phyloP scores from a whole-genome alignment of 2,797 vertebrate species.

The Helostoma temminkii region DNA sequence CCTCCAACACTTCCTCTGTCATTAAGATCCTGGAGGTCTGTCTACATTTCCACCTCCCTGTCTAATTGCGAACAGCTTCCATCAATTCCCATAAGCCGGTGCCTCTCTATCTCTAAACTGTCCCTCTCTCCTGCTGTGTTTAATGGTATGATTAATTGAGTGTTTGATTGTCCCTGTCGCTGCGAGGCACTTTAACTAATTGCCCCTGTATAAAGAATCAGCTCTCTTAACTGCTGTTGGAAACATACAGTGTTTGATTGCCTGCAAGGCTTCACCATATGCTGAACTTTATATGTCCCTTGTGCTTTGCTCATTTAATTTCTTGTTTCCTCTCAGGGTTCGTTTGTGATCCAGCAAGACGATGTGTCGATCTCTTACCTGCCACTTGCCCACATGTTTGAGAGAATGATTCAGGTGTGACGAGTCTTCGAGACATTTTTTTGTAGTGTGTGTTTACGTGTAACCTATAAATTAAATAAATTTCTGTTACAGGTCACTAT shows the following conservation, averaged over 20 bases:
- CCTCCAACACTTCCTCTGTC: constrained; percentile 88
- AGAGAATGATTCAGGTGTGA: constrained; percentile 87
- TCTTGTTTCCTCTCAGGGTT: constrained; percentile 76
- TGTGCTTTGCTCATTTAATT: constrained; percentile 56
- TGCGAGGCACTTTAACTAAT: constrained; percentile 77
- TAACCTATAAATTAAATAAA: constrained; percentile 7
- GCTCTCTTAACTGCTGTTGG: constrained; percentile 58
- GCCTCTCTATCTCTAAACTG: constrained; percentile 58
- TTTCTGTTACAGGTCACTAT: constrained; percentile 78
- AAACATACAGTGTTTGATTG: constrained; percentile 66
- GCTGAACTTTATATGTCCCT: constrained; percentile 61
- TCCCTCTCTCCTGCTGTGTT: constrained; percentile 74
- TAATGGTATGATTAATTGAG: constrained; percentile 81
- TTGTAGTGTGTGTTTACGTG: background rate
- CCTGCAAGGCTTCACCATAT: constrained; percentile 32
- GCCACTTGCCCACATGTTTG: constrained; percentile 89
- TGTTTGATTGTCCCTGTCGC: constrained; percentile 77
- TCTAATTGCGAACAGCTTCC: constrained; percentile 80
- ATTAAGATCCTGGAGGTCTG: constrained; percentile 90
- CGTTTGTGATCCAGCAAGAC: constrained; percentile 82
- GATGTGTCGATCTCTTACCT: constrained; percentile 89
- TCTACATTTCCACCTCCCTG: constrained; percentile 79
- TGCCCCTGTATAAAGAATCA: constrained; percentile 64
- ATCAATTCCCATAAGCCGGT: constrained; percentile 65
- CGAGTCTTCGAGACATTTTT: background rate